Evolutionary conservation across 1,140 invertebrate genomes (phyloP).

Genomic region (Olivierus martensii): DNA sequence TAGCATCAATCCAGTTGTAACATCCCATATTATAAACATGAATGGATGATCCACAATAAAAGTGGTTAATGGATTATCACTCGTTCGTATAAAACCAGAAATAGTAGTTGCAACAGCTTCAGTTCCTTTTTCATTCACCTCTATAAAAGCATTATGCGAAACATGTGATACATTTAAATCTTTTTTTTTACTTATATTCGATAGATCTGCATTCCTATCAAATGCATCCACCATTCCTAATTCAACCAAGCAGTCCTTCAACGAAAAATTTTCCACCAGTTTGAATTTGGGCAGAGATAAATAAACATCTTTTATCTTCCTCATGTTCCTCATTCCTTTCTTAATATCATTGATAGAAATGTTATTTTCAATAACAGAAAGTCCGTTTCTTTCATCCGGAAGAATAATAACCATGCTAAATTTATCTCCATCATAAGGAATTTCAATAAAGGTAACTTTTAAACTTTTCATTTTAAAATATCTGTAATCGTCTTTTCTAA

Average conservation of each 20-base stretch:
- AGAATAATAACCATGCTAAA: neutral
- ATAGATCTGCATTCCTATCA: slow-evolving; percentile 18
- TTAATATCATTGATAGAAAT: neutral
- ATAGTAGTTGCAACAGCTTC: slow-evolving; percentile 54
- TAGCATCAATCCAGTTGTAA: slow-evolving; percentile 39
- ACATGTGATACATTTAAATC: slow-evolving; percentile 32
- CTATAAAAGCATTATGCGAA: slow-evolving; percentile 62
- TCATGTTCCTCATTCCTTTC: neutral
- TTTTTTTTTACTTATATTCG: slow-evolving; percentile 13
- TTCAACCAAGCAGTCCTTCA: slow-evolving; percentile 14
- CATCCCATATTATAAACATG: slow-evolving; percentile 53
- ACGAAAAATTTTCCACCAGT: slow-evolving; percentile 42
- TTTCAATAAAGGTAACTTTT: neutral
- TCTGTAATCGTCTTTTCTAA: neutral
- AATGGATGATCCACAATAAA: slow-evolving; percentile 61
- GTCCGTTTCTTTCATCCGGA: neutral
- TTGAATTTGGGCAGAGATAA: slow-evolving; percentile 55
- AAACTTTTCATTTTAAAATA: neutral
- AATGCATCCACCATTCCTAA: slow-evolving; percentile 20
- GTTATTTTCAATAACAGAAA: neutral
- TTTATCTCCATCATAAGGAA: neutral
- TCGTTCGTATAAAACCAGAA: slow-evolving; percentile 6
- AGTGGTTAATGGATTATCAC: slow-evolving; percentile 13
- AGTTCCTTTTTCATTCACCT: slow-evolving; percentile 67
- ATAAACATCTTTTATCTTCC: neutral